These are phyloP conservation scores for Macropis europaea DNA, from an alignment of 2,888 invertebrate species.

Conservation along the genomic window DNA sequence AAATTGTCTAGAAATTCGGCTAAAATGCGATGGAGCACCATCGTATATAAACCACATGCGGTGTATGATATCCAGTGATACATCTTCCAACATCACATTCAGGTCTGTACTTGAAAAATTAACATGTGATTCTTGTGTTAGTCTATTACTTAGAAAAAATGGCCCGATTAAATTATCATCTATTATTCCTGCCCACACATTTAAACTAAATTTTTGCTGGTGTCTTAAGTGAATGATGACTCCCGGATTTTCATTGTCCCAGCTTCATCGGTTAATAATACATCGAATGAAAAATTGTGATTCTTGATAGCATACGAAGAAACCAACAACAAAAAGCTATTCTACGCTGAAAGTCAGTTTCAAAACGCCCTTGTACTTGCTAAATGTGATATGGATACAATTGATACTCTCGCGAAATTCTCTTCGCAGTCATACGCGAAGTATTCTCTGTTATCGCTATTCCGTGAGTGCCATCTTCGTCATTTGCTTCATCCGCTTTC, in stretches of 20 bases:
- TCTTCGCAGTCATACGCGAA: no score
- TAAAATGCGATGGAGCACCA: not conserved
- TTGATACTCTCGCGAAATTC: not conserved
- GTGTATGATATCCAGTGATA: not conserved
- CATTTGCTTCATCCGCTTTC: no score
- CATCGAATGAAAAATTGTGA: not conserved
- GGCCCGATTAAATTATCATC: not conserved
- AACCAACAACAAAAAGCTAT: not conserved
- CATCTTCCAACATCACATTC: not conserved
- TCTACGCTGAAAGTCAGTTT: not conserved
- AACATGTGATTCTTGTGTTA: not conserved
- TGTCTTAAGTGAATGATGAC: not conserved
- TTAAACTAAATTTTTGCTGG: not conserved
- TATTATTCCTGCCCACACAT: not conserved
- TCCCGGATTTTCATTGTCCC: not conserved
- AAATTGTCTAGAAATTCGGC: not conserved
- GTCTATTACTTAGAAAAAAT: not conserved
- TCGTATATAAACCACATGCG: not conserved
- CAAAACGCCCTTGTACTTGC: not conserved
- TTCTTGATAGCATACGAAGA: not conserved
- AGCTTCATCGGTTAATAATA: not conserved
- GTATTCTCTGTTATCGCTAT: no score
- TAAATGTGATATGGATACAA: not conserved
- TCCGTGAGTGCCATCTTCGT: no score
- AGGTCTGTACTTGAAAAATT: not conserved